Conservation (phyloP, 2,113 vertebrate species). For the Syngnathoides biaculeatus region DNA sequence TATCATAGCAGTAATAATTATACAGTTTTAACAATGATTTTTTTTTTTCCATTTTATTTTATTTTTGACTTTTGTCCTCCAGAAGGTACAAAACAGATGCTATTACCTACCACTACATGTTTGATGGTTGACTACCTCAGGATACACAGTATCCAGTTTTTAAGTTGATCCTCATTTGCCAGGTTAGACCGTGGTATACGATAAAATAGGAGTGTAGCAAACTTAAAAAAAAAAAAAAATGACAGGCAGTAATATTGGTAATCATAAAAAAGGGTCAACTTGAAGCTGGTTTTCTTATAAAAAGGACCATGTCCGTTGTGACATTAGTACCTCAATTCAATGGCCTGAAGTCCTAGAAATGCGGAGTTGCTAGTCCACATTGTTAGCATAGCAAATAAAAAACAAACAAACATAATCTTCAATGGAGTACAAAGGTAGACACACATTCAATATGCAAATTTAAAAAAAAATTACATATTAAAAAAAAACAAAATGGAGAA, state of each 20-base stretch:
- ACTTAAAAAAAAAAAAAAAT: conserved; percentile 17
- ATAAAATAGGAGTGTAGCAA: conserved; percentile 70
- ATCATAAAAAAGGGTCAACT: conserved; percentile 65
- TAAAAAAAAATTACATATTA: not conserved
- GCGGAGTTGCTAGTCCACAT: conserved; percentile 56
- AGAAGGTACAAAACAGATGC: conserved; percentile 95
- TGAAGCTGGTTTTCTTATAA: conserved; percentile 76
- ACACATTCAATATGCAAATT: not conserved
- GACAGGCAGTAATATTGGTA: conserved; percentile 66
- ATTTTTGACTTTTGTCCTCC: conserved; percentile 79
- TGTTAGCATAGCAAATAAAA: conserved; percentile 64
- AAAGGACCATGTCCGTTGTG: conserved; percentile 58
- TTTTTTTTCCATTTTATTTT: conserved; percentile 58
- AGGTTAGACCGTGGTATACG: conserved; percentile 78
- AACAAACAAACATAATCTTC: conserved; percentile 48
- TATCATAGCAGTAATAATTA: conserved; percentile 73
- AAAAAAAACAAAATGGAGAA: conserved; percentile 32
- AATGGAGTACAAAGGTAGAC: conserved; percentile 35
- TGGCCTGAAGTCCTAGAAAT: not conserved
- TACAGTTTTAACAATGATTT: conserved; percentile 79
- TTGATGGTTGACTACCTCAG: conserved; percentile 91
- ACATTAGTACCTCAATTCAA: not conserved
- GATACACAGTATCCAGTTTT: conserved; percentile 99
- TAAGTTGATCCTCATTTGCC: conserved; percentile 87
- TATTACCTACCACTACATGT: conserved; percentile 90